phyloP scores from a whole-genome alignment of 2,888 invertebrate genomes.

The Chloroclystis v-ata region DNA sequence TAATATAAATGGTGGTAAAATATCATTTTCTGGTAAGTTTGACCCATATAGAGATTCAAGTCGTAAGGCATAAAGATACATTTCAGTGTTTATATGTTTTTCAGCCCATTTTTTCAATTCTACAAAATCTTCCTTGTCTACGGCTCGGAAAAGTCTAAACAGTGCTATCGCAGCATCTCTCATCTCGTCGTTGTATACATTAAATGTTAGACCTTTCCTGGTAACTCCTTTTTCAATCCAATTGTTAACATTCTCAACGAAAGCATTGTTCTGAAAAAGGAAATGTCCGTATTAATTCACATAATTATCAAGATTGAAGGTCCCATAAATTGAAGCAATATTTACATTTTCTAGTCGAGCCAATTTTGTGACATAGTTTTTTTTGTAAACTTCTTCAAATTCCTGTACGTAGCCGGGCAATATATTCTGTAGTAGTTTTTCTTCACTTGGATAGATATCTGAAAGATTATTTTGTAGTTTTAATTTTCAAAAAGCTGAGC shows the following conservation, averaged over 20 bases:
- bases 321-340: too few relatives aligned
- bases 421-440: constrained; percentile 39
- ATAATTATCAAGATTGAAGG: too few relatives aligned
- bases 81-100: constrained; percentile 65
- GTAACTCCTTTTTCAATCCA: constrained; percentile 47
- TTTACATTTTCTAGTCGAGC: constrained; percentile 9
- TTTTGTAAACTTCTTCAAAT: background rate
- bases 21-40: constrained; percentile 34
- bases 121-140: constrained; percentile 51
- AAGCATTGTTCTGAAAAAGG: constrained; percentile 47
- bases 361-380: constrained; percentile 2
- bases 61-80: constrained; percentile 67
- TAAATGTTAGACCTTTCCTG: constrained; percentile 62
- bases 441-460: constrained; percentile 30
- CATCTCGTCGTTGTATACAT: constrained; percentile 67
- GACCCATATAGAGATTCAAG: constrained; percentile 60
- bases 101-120: constrained; percentile 58
- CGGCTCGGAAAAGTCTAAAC: constrained; percentile 60
- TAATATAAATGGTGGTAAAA: constrained; percentile 65
- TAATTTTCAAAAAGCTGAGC: too few relatives aligned
- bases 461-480: too few relatives aligned
- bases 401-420: constrained; percentile 32
- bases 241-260: constrained; percentile 40
- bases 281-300: background rate
- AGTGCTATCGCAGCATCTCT: constrained; percentile 64